Evolutionary conservation across 2,888 invertebrate species (phyloP).

Genomic region (Oligia latruncula): DNA sequence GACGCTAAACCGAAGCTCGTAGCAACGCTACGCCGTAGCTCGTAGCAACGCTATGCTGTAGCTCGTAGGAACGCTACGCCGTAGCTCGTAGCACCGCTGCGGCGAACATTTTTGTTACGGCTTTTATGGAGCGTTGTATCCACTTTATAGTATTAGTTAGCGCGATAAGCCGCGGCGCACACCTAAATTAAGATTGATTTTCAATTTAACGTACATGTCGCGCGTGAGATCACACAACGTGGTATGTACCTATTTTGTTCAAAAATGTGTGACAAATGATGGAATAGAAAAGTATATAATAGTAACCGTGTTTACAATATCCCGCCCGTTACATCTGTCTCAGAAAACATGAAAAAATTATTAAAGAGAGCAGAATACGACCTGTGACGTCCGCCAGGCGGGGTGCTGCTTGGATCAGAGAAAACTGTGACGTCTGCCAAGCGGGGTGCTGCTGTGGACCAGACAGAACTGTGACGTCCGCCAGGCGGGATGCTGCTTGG

Average conservation of each 20-base stretch:
- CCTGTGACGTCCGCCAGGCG: not conserved
- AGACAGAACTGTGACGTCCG: too few species aligned
- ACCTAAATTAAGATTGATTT: slow-evolving; percentile 39
- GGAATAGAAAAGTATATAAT: not conserved
- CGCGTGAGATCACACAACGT: slow-evolving; percentile 6
- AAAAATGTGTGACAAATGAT: not conserved
- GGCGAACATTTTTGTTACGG: slow-evolving; percentile 29
- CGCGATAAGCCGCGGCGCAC: slow-evolving; percentile 32
- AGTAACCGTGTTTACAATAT: not conserved
- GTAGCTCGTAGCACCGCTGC: slow-evolving; percentile 35
- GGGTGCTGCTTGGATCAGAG: not conserved
- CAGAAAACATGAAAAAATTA: not conserved
- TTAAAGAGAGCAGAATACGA: not conserved
- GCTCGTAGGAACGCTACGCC: slow-evolving; percentile 15
- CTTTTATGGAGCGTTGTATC: slow-evolving; percentile 41
- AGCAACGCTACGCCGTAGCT: slow-evolving; percentile 32
- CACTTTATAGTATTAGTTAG: slow-evolving; percentile 39
- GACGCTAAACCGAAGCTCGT: slow-evolving; percentile 42
- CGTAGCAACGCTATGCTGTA: slow-evolving; percentile 27
- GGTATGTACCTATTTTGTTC: not conserved
- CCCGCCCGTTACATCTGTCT: not conserved
- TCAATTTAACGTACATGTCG: slow-evolving; percentile 19
- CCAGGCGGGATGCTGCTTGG: too few species aligned
- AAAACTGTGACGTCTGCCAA: not conserved
- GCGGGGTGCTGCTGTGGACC: too few species aligned